These are phyloP conservation scores for Mechanitis mazaeus DNA, from an alignment of 2,888 invertebrate genomes.

Conservation along the genomic window DNA sequence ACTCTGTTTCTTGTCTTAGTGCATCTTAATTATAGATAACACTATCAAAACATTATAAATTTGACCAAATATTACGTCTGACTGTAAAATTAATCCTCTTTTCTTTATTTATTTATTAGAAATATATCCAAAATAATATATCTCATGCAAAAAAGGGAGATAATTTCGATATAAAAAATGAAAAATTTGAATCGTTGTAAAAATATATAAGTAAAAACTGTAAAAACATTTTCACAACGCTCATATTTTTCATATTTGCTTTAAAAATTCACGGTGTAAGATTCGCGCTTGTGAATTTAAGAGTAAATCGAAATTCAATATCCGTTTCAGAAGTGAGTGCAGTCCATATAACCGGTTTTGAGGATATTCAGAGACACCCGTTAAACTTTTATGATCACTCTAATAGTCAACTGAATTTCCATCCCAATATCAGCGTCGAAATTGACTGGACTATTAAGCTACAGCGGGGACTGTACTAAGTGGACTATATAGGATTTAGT, in stretches of 20 bases:
- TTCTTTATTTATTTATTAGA: no score
- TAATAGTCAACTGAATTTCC: conserved; percentile 15
- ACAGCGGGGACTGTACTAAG: conserved; percentile 14
- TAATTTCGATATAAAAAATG: no score
- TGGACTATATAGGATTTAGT: conserved; percentile 12
- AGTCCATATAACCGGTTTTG: conserved; percentile 34
- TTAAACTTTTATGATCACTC: conserved; percentile 28
- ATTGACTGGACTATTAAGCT: conserved; percentile 16
- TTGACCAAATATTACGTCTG: no score
- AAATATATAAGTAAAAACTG: neutral
- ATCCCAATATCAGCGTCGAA: conserved; percentile 18
- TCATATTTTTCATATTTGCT: conserved; percentile 10
- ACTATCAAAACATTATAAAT: no score
- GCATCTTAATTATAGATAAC: conserved; percentile 5
- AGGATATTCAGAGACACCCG: conserved; percentile 30
- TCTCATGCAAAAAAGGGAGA: no score
- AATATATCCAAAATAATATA: no score
- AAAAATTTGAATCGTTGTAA: no score
- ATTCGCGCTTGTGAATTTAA: conserved; percentile 25
- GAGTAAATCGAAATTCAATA: conserved; percentile 42
- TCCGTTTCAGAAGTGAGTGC: conserved; percentile 30
- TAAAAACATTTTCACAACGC: neutral
- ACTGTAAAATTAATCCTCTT: no score
- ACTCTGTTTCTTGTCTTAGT: conserved; percentile 13
- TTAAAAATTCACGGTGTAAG: conserved; percentile 19